phyloP scores from a whole-genome alignment of 2,888 invertebrate species.

The Silvanus unidentatus region DNA sequence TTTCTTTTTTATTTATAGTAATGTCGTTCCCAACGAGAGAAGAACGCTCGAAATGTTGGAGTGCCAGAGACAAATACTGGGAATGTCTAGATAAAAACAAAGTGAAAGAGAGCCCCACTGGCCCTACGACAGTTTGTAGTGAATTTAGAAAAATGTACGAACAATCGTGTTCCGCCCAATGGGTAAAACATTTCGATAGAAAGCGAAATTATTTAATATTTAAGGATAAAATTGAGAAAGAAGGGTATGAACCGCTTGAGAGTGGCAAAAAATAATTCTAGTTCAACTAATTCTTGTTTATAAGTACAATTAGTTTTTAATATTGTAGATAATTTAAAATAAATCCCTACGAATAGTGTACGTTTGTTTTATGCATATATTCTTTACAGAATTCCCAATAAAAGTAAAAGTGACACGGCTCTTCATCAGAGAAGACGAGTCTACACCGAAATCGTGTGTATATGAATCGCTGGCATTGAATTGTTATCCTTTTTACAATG shows the following conservation, averaged over 20 bases:
- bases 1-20: constrained; percentile 20
- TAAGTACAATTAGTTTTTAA: not conserved
- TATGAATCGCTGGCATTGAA: constrained; percentile 1
- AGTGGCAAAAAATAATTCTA: constrained; percentile 45
- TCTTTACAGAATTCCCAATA: constrained; percentile 38
- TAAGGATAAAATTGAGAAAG: constrained; percentile 79
- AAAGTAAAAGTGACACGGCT: constrained; percentile 25
- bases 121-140: constrained; percentile 57
- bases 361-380: constrained; percentile 11
- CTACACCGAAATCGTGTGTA: constrained; percentile 29
- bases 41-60: constrained; percentile 78
- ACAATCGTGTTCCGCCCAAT: constrained; percentile 71
- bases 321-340: constrained; percentile 1
- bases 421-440: constrained; percentile 32
- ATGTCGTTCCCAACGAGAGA: constrained; percentile 82
- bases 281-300: constrained; percentile 1
- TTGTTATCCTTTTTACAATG: not conserved
- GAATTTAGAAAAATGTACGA: constrained; percentile 69
- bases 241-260: constrained; percentile 76
- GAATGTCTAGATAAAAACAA: constrained; percentile 72
- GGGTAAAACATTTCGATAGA: constrained; percentile 93
- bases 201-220: constrained; percentile 82
- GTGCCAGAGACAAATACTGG: constrained; percentile 81
- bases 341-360: constrained; percentile 4
- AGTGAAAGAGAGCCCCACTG: constrained; percentile 46